Base-by-base conservation (phyloP, 1,140 invertebrate genomes). In the Conus betulinus region DNA sequence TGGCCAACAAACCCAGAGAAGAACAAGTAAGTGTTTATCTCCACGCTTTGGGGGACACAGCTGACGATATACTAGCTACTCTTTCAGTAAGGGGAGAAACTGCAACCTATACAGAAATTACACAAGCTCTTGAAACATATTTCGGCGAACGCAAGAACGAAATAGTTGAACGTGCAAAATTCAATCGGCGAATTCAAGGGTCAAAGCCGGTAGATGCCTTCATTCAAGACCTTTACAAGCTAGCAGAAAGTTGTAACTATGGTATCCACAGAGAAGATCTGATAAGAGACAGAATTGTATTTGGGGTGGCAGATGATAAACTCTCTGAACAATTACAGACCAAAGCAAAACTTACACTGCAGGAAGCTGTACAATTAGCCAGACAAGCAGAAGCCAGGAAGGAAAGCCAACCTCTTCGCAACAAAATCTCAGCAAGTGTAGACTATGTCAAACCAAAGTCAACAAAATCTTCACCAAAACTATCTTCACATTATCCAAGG, bases 311-410 rank as follows among this genome's bases (percentile, higher is more conserved):
- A 10, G 78, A 81, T 81, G 78, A 81, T 27, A 6, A 81, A 7
- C 39, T 81, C 8, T 51, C 78, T 10, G 52, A 81, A 13, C 27
- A 81, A 3, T 27, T 81, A 39, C 78, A 81, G 78, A 23, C 25
- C 10, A 81, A 81, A 52, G 27, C 78, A 39, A 53, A 51, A 7
- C 78, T 81, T 27, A 81, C 78, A 17, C 78, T 81, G 52, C 52
- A 20, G 13, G 78, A 81, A 51, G 78, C 78, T 5, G 39, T 81
- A 11, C 27, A 3, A 27, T 27, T 81, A 11, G 51, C 25, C 23
- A 81, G 78, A 52, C 78, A 81, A 53, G 39, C 78, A 11, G 78
- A 81, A 81, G 39, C 78, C 78, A 81, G 78, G 23, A 51, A 81
- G 39, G 78, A 81, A 53, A 81, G 78, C 52, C 78, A 81, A 27